A percentile compares a stretch with the other conserved stretches of the same genome.
Evolutionary conservation across 1,140 invertebrate genomes (phyloP).

Genomic region (Elymnias hypermnestra): DNA sequence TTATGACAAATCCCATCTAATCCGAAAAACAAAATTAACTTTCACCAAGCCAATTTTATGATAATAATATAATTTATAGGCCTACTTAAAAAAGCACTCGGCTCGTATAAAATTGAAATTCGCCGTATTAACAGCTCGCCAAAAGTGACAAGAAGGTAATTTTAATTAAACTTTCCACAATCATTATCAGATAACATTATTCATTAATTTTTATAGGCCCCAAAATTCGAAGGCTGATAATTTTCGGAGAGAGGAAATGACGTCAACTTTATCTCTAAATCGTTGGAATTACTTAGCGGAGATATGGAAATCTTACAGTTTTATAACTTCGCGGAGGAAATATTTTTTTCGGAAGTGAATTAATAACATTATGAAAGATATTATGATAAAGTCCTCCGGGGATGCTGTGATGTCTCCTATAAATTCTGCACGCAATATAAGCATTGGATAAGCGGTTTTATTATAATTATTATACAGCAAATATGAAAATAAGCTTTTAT

Average conservation of each 20-base stretch:
- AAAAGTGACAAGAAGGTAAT: conserved; percentile 60
- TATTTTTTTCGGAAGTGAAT: conserved; percentile 51
- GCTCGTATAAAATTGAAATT: conserved; percentile 22
- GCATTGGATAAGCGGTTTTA: too few species aligned
- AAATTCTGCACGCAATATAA: too few species aligned
- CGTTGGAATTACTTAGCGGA: conserved; percentile 51
- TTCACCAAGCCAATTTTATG: conserved; percentile 2
- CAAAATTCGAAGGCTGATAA: conserved; percentile 66
- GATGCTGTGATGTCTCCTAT: background rate
- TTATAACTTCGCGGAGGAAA: conserved; percentile 52
- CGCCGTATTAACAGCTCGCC: conserved; percentile 53
- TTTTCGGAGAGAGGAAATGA: conserved; percentile 65
- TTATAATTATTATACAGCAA: too few species aligned
- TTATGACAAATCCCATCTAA: background rate
- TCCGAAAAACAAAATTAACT: conserved; percentile 2
- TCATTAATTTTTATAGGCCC: conserved; percentile 72
- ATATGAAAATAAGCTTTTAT: too few species aligned
- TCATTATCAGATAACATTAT: conserved; percentile 74
- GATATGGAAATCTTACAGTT: conserved; percentile 63
- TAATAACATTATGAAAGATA: conserved; percentile 4
- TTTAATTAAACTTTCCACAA: conserved; percentile 71
- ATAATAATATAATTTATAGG: conserved; percentile 6
- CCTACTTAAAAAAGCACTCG: conserved; percentile 8
- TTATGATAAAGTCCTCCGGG: background rate
- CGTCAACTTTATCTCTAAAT: conserved; percentile 67